These are phyloP conservation scores for Mionectes olivaceus DNA, from an alignment of 2,797 vertebrate species.

Conservation along the genomic window DNA sequence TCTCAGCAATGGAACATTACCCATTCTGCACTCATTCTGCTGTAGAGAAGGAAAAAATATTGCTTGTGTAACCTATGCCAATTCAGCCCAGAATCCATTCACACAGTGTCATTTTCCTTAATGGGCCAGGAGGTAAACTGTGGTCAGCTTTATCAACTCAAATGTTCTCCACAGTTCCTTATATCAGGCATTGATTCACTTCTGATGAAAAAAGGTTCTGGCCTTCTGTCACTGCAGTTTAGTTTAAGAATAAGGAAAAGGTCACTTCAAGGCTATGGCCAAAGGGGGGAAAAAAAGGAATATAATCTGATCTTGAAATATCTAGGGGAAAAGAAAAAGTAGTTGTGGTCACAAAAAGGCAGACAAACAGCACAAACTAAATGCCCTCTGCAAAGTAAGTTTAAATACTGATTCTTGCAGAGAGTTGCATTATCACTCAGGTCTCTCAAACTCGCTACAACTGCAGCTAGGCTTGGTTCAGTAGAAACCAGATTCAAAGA, in stretches of 20 bases:
- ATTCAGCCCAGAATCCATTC: slow-evolving; percentile 4
- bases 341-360: slow-evolving; percentile 14
- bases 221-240: slow-evolving; percentile 32
- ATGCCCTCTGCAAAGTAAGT: slow-evolving; percentile 7
- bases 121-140: slow-evolving; percentile 14
- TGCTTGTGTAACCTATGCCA: background rate
- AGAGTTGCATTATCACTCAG: background rate
- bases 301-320: slow-evolving; percentile 31
- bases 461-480: background rate
- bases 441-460: background rate
- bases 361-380: slow-evolving; percentile 44
- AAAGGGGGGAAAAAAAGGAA: background rate
- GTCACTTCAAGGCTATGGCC: slow-evolving; percentile 50
- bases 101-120: slow-evolving; percentile 6
- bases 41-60: slow-evolving; percentile 10
- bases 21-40: background rate
- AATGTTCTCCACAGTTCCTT: background rate
- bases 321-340: background rate
- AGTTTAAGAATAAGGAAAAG: slow-evolving; percentile 44
- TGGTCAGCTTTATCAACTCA: slow-evolving; percentile 21
- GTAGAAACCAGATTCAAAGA: background rate
- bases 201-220: slow-evolving; percentile 5
- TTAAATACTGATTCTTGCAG: background rate
- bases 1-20: slow-evolving; percentile 34
- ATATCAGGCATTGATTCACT: background rate